These are phyloP conservation scores for Heliothis subflexa DNA, from an alignment of 1,140 invertebrate genomes.

Conservation along the genomic window DNA sequence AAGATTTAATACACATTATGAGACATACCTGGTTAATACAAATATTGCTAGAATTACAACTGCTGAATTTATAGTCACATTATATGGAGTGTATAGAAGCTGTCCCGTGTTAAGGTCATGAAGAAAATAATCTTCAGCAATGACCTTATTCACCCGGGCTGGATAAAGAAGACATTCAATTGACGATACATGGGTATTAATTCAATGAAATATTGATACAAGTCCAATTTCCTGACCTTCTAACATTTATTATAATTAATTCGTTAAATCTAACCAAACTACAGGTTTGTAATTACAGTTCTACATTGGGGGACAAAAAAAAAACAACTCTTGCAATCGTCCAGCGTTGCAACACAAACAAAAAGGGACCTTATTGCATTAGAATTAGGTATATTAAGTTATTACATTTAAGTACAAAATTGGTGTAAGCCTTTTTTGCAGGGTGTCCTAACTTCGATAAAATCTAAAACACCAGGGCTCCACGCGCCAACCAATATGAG, in stretches of 20 bases:
- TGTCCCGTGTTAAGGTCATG: neutral
- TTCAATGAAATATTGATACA: constrained; percentile 25
- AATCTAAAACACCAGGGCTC: neutral
- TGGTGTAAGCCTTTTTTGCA: constrained; percentile 15
- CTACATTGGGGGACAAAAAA: constrained; percentile 7
- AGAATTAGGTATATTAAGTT: neutral
- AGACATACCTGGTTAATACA: neutral
- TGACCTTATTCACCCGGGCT: neutral
- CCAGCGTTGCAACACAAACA: constrained; percentile 25
- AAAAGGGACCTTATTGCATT: constrained; percentile 24
- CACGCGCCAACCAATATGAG: neutral
- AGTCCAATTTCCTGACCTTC: neutral
- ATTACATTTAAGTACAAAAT: constrained; percentile 37
- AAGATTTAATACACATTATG: constrained; percentile 2
- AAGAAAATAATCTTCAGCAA: neutral
- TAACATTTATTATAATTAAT: constrained; percentile 25
- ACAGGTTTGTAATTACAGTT: constrained; percentile 21
- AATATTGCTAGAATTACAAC: constrained; percentile 14
- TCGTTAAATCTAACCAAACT: constrained; percentile 22
- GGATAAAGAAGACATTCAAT: constrained; percentile 12
- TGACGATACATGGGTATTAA: constrained; percentile 9
- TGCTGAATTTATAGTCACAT: constrained; percentile 19
- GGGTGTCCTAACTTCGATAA: constrained; percentile 25
- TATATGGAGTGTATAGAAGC: constrained; percentile 31
- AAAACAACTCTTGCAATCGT: constrained; percentile 14